Base-by-base conservation (phyloP, 2,113 vertebrate genomes). In the Sylvilagus bachmani region DNA sequence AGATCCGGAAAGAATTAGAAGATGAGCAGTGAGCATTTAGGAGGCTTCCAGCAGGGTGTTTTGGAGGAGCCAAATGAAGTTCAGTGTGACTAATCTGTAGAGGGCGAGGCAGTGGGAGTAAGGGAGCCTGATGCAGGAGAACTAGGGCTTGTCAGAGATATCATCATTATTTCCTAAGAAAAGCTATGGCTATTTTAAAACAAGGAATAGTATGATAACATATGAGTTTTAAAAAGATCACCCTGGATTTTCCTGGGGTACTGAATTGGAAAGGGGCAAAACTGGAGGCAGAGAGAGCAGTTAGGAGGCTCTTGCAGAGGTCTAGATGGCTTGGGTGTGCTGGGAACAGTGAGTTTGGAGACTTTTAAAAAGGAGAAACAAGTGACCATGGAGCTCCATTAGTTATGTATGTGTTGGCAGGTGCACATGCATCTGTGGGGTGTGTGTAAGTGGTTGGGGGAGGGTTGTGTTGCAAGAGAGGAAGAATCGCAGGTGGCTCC, bases 181-280 rank as follows among this genome's bases (percentile, higher is more conserved):
- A 90, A 95, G 31, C n/a, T 58, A 58, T 9, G 70, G 49, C 71
- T 27, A 24, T 88, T 94, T 61, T 70, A 88, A 79, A 84, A 67
- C 5, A 86, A 33, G 27, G n/a, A 85, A 84, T 58, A 13, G 38
- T 9, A 38, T 29, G 36, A 71, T 74, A 25, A 61, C 77, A 19
- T 88, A 64, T 86, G 66, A 77, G 16, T 71, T 91, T 77, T 74
- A 58, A 78, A 90, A 81, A 89, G 25, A 33, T 79, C 49, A 44
- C 8, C 79, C 66, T 86, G 79, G 61, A 55, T 69, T 84, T 70
- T 13, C 58, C n/a, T 67, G 80, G 29, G 87, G 22, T 17, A 73
- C 38, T 69, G 58, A 51, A 44, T 10, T 44, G 9, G 17, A 70
- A 86, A 89, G 36, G 53, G n/a, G 29, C 7, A 74, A 88, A 93